Evolutionary conservation across 2,888 invertebrate genomes (phyloP).

Genomic region (Atethmia centrago): DNA sequence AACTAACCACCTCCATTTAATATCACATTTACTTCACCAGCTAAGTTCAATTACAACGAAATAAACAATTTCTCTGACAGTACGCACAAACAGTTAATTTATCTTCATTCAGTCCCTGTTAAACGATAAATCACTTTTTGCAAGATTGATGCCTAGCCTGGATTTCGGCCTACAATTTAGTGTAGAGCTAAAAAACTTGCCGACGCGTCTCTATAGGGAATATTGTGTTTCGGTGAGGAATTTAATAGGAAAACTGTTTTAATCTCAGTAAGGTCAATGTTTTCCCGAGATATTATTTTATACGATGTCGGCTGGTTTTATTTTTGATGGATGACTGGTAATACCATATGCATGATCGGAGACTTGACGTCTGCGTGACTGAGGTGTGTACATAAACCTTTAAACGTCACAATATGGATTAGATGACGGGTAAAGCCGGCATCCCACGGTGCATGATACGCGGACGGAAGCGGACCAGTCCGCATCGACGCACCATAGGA

Average conservation of each 20-base stretch:
- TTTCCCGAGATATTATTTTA: slow-evolving; percentile 1
- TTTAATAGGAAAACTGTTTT: slow-evolving; percentile 47
- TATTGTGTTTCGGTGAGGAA: slow-evolving; percentile 21
- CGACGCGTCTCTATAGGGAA: slow-evolving; percentile 33
- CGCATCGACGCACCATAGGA: too few species aligned
- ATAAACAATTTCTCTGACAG: slow-evolving; percentile 52
- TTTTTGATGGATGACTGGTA: not conserved
- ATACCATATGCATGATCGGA: too few species aligned
- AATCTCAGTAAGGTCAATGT: slow-evolving; percentile 3
- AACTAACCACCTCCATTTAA: not conserved
- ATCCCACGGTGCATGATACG: too few species aligned
- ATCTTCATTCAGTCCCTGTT: slow-evolving; percentile 58
- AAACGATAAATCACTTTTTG: slow-evolving; percentile 63
- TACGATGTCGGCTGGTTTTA: not conserved
- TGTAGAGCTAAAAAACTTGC: slow-evolving; percentile 46
- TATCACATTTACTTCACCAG: not conserved
- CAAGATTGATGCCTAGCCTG: slow-evolving; percentile 61
- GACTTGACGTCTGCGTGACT: too few species aligned
- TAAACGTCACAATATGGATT: too few species aligned
- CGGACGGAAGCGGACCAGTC: too few species aligned
- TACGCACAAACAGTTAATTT: slow-evolving; percentile 43
- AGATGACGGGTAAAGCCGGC: too few species aligned
- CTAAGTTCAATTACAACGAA: slow-evolving; percentile 17
- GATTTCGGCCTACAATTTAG: slow-evolving; percentile 50
- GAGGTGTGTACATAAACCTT: too few species aligned